phyloP scores from a whole-genome alignment of 64 coral and sea anemone species.

The Trachythela sp. region DNA sequence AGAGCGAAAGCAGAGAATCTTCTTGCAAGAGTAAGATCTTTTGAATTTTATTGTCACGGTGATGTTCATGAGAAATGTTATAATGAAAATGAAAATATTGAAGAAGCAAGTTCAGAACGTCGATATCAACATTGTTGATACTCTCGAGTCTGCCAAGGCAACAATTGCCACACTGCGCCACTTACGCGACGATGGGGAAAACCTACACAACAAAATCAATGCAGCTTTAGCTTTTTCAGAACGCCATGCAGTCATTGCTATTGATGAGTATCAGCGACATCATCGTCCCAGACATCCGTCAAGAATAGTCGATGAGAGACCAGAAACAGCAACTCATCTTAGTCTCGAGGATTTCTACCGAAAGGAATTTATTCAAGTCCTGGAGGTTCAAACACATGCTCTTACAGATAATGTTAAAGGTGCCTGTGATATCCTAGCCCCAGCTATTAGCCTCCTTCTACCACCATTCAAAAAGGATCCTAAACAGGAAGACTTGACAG shows the following conservation, averaged over 20 bases:
- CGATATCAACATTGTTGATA: too few relatives aligned
- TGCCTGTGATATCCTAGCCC: conserved; percentile 4
- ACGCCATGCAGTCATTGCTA: neutral
- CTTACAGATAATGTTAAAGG: conserved; percentile 4
- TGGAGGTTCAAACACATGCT: neutral
- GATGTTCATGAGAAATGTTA: neutral
- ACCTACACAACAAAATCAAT: too few relatives aligned
- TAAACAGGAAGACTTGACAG: neutral
- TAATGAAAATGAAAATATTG: neutral
- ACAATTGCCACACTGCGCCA: too few relatives aligned
- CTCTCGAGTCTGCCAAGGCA: too few relatives aligned
- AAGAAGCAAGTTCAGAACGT: neutral
- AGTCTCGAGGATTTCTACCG: too few relatives aligned
- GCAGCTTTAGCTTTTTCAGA: too few relatives aligned
- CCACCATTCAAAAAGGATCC: neutral
- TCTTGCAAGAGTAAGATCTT: too few relatives aligned
- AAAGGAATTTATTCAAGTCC: too few relatives aligned
- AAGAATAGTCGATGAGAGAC: too few relatives aligned
- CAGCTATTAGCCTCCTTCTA: neutral
- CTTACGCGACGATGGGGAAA: too few relatives aligned
- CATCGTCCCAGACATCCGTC: neutral
- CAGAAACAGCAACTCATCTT: too few relatives aligned
- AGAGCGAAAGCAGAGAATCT: neutral
- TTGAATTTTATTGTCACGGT: neutral
- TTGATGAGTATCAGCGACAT: neutral